Evolutionary conservation across 2,888 invertebrate species (phyloP).

Genomic region (Ectemnius cavifrons): DNA sequence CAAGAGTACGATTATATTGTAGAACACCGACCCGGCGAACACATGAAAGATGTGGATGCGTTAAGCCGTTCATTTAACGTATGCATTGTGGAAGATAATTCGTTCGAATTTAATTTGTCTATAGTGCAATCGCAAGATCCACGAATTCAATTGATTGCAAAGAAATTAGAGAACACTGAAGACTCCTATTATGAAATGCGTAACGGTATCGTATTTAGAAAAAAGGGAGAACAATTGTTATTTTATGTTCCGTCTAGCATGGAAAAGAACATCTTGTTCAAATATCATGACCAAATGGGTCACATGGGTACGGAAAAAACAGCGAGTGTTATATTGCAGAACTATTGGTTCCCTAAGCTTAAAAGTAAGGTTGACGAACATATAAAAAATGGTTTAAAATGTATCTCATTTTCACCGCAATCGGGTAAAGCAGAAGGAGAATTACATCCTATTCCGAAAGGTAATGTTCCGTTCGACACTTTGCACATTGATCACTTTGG

Average conservation of each 20-base stretch:
- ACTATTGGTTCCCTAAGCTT: slow-evolving; percentile 30
- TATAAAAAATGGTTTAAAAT: slow-evolving; percentile 18
- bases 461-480: neutral
- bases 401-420: slow-evolving; percentile 8
- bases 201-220: slow-evolving; percentile 18
- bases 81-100: slow-evolving; percentile 15
- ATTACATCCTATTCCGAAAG: slow-evolving; percentile 16
- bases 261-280: neutral
- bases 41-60: slow-evolving; percentile 19
- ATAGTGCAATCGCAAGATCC: slow-evolving; percentile 11
- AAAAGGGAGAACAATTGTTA: neutral
- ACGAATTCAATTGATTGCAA: neutral
- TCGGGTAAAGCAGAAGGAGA: neutral
- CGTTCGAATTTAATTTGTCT: slow-evolving; percentile 24
- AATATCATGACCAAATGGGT: slow-evolving; percentile 25
- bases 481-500: slow-evolving; percentile 22
- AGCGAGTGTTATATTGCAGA: neutral
- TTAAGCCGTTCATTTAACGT: slow-evolving; percentile 7
- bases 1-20: slow-evolving; percentile 13
- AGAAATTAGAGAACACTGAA: neutral
- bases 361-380: slow-evolving; percentile 5
- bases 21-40: slow-evolving; percentile 4
- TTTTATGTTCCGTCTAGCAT: slow-evolving; percentile 13
- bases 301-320: slow-evolving; percentile 17
- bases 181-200: slow-evolving; percentile 14